Evolutionary conservation across 2,113 vertebrate species (phyloP).

Genomic region (Callospermophilus lateralis): DNA sequence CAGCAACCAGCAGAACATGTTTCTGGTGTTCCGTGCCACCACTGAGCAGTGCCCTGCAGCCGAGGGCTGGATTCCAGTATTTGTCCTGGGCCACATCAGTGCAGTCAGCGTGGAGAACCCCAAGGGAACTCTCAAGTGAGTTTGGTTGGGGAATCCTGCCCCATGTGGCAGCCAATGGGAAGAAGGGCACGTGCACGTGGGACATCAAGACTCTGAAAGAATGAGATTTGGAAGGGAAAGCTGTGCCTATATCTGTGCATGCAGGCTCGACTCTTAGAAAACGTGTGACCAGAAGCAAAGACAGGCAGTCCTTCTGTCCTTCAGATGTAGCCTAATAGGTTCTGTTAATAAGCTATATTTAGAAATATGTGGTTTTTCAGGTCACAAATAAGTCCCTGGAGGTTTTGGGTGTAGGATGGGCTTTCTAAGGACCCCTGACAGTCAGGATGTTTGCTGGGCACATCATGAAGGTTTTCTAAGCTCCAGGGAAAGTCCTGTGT

Average conservation of each 20-base stretch:
- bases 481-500: not conserved
- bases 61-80: constrained; percentile 99
- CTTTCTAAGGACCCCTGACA: not conserved
- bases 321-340: accelerated
- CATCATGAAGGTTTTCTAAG: accelerated
- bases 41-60: constrained; percentile 98
- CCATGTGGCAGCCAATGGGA: accelerated
- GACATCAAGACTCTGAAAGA: not conserved
- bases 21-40: constrained; percentile 99
- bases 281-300: accelerated
- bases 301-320: accelerated
- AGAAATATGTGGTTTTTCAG: not conserved
- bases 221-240: accelerated
- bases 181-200: accelerated
- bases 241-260: accelerated
- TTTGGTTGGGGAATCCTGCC: not conserved
- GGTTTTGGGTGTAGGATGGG: no score
- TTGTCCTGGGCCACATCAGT: constrained; percentile 98
- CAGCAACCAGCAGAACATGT: constrained; percentile 99
- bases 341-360: not conserved
- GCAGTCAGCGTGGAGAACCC: constrained; percentile 94
- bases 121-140: constrained; percentile 98
- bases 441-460: accelerated
- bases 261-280: accelerated
- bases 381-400: not conserved